Conservation (phyloP, 2,888 invertebrate species). For the Palloptera scutellata region DNA sequence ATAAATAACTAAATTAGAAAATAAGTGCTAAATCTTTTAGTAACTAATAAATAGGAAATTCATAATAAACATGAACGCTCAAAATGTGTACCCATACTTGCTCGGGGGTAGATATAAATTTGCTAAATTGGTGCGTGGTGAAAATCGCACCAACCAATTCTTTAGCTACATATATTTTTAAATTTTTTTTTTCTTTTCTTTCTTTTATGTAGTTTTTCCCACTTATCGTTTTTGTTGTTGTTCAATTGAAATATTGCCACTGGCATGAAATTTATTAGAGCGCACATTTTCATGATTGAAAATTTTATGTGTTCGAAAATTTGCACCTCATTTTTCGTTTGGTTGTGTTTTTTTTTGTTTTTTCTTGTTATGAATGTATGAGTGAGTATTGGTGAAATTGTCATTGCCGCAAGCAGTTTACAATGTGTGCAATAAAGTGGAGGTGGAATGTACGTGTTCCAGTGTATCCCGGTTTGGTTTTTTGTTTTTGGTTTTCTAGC, state of each 20-base stretch:
- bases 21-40: constrained; percentile 27
- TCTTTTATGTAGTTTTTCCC: background rate
- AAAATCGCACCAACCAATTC: background rate
- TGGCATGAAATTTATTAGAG: constrained; percentile 40
- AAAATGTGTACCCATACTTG: background rate
- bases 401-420: too few relatives aligned
- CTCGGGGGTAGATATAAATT: background rate
- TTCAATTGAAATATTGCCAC: constrained; percentile 25
- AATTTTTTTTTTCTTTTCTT: background rate
- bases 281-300: constrained; percentile 40
- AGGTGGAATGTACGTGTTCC: background rate
- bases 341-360: background rate
- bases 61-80: background rate
- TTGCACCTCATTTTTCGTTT: constrained; percentile 33
- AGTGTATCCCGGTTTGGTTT: constrained; percentile 2
- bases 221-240: background rate
- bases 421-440: too few relatives aligned
- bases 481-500: background rate
- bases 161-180: too few relatives aligned
- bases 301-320: constrained; percentile 29
- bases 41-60: too few relatives aligned
- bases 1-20: constrained; percentile 28
- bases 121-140: background rate
- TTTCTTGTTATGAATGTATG: background rate
- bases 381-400: background rate